Evolutionary conservation across 2,888 invertebrate species (phyloP), one percentile per base, ranked within the genome.

Genomic region (Rhimphoctona megacephalus): DNA sequence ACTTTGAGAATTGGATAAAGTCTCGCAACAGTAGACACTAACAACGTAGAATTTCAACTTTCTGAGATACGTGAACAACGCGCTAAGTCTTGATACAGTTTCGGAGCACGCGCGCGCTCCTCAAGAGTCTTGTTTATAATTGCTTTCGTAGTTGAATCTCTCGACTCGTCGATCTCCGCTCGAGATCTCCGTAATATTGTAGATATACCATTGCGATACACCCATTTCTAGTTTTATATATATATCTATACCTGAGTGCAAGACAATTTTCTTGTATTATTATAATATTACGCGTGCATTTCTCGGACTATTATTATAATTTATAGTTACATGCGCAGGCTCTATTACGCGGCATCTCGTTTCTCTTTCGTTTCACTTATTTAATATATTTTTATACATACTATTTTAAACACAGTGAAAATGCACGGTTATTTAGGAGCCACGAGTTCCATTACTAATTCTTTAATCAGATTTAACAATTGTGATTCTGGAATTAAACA

Each of bases 311-410:
- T 61, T 70, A 80, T 70, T 80, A 69, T 61, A 46, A 80, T 61
- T 17, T 74, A 76, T 82, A 66, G 49, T 72, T 81, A 77, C 81
- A 43, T 57, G 67, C 25, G 25, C 52, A 43, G 11, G 43, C 52
- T 74, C 30, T 80, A 76, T 83, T 83, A 83, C 85, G 43, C 25
- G 64, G 54, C 19, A 72, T 81, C 54, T 70, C 78, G 46, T 61
- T 74, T 61, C 76, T 61, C 73, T 78, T 85, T 79, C 79, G 46
- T 70, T 83, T 85, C 61, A 74, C 61, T 74, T 70, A 61, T 80
- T 80, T 57, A 57, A 80, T 70, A 67, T 5, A 17, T 49, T 64
- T 49, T 33, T n/a, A 46, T 33, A 64, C 22, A 52, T 66, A 17
- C 52, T 5, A 11, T 19, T 36, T 19, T 33, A n/a, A n/a, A 22